Conservation (phyloP, 2,888 invertebrate species). For the Cyaniris semiargus region DNA sequence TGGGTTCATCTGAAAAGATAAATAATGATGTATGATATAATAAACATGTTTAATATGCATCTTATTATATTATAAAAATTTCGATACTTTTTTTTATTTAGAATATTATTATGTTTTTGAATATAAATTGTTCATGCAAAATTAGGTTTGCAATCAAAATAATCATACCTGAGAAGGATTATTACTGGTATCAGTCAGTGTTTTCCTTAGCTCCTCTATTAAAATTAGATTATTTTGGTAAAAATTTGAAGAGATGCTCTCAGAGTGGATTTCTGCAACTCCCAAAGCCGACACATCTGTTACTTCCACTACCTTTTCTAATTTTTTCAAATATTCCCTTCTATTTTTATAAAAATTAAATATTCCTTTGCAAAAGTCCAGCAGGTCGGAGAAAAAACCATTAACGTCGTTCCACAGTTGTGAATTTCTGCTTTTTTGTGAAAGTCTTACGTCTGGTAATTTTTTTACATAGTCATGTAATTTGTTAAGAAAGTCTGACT, state of each 20-base stretch:
- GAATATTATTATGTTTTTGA: no score
- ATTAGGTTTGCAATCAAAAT: no score
- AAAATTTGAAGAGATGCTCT: conserved; percentile 71
- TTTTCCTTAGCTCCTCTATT: conserved; percentile 47
- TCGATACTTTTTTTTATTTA: no score
- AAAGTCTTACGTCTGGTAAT: conserved; percentile 59
- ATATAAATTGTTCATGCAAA: no score
- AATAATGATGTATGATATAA: not conserved
- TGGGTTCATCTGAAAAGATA: not conserved
- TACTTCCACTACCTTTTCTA: conserved; percentile 56
- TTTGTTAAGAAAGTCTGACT: conserved; percentile 59
- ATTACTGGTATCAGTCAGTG: conserved; percentile 42
- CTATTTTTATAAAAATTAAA: conserved; percentile 52
- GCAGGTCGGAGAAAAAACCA: conserved; percentile 57
- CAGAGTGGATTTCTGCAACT: conserved; percentile 61
- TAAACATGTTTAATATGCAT: no score
- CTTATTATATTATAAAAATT: no score
- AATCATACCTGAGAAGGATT: not conserved
- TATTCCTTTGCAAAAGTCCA: conserved; percentile 60
- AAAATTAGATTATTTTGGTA: conserved; percentile 54
- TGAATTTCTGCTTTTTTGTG: conserved; percentile 65
- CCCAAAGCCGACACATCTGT: conserved; percentile 59
- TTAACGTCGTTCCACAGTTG: conserved; percentile 71
- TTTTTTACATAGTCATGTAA: conserved; percentile 56
- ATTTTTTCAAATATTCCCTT: conserved; percentile 51